A percentile compares a stretch with the other conserved stretches of the same genome.
Evolutionary conservation across 2,113 vertebrate genomes (phyloP).

Genomic region (Planiliza haematocheilus): DNA sequence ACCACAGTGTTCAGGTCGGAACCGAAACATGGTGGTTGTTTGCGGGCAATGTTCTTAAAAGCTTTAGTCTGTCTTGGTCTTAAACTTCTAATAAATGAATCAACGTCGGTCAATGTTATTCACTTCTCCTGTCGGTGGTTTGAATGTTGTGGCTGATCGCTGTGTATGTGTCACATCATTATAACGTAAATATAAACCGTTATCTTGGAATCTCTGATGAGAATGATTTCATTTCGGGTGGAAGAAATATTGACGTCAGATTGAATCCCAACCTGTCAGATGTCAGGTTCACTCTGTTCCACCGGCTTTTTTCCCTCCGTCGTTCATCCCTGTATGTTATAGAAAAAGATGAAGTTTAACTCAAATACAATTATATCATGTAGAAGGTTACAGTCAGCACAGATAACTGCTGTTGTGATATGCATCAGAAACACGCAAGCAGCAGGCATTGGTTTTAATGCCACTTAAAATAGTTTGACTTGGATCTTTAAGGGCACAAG

Average conservation of each 20-base stretch:
- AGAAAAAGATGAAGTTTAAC: constrained; percentile 10
- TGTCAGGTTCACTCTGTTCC: constrained; percentile 11
- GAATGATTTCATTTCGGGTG: no score
- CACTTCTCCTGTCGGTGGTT: no score
- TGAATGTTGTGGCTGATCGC: no score
- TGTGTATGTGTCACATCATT: no score
- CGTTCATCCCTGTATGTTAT: constrained; percentile 2
- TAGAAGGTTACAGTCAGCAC: constrained; percentile 50
- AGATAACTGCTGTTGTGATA: constrained; percentile 32
- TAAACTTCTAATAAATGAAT: no score
- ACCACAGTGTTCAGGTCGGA: no score
- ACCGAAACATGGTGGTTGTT: no score
- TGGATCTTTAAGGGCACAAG: constrained; percentile 64
- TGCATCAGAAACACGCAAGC: constrained; percentile 24
- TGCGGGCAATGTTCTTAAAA: no score
- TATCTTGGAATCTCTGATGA: no score
- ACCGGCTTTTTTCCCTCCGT: background rate
- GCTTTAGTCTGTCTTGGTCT: no score
- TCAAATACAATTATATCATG: constrained; percentile 27
- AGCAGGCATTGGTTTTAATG: constrained; percentile 52
- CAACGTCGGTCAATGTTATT: no score
- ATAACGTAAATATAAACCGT: no score
- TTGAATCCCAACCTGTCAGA: constrained; percentile 45
- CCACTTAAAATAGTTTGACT: constrained; percentile 65
- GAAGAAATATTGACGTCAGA: background rate